Percentiles rank a stretch among this genome's conserved stretches.
Evolutionary conservation across 2,113 vertebrate species (phyloP).

Genomic region (Semnopithecus entellus): DNA sequence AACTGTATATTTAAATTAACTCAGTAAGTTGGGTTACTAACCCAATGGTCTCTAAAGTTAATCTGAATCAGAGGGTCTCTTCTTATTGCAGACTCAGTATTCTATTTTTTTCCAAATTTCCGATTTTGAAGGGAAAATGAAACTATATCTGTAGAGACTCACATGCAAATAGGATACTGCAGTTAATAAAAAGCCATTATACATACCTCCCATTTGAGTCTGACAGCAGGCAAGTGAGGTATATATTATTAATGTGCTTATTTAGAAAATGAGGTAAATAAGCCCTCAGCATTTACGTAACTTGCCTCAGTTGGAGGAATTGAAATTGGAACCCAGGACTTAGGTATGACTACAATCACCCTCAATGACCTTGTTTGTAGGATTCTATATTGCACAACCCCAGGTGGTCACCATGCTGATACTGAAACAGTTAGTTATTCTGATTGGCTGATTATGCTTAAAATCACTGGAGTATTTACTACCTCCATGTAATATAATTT

Average conservation of each 20-base stretch:
- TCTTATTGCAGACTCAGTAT: background rate
- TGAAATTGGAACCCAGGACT: background rate
- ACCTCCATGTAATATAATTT: background rate
- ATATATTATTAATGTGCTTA: background rate
- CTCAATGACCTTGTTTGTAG: background rate
- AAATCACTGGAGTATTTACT: background rate
- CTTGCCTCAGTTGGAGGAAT: background rate
- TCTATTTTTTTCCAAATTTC: background rate
- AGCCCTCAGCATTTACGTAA: background rate
- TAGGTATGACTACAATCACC: background rate
- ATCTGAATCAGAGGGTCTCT: background rate
- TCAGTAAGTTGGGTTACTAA: slow-evolving; percentile 45
- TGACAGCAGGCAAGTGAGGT: background rate
- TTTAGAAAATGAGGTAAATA: background rate
- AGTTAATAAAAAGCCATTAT: background rate
- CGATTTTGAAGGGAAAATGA: background rate
- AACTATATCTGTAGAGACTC: background rate
- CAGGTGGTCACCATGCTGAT: background rate
- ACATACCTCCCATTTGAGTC: background rate
- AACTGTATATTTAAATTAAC: slow-evolving; percentile 64
- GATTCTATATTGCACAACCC: too few species aligned
- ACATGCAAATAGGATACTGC: background rate
- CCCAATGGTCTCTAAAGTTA: background rate
- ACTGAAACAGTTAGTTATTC: background rate
- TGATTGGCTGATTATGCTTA: background rate